A percentile compares a stretch with the other conserved stretches of the same genome.
Evolutionary conservation across 2,888 invertebrate genomes (phyloP).

Genomic region (Diogma glabrata): DNA sequence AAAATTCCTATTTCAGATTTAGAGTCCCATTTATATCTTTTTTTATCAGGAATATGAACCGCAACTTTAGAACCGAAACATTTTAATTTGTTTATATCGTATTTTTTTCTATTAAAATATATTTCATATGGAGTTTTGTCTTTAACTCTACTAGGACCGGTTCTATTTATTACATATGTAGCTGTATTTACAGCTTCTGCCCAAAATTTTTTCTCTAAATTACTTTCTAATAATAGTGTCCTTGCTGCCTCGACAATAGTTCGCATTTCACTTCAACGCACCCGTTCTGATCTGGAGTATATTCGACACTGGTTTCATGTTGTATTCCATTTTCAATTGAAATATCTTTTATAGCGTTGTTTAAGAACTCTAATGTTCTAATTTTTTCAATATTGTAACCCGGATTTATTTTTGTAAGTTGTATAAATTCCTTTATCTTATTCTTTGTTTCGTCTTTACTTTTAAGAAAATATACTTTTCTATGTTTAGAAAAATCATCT

Average conservation of each 20-base stretch:
- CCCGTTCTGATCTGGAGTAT: conserved; percentile 8
- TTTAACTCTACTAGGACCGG: background rate
- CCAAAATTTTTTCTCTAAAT: background rate
- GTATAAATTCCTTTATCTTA: background rate
- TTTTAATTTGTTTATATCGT: conserved; percentile 2
- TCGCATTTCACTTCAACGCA: conserved; percentile 7
- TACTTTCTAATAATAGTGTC: conserved; percentile 2
- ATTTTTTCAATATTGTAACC: too few species aligned
- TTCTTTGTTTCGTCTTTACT: background rate
- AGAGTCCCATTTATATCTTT: background rate
- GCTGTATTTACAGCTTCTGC: background rate
- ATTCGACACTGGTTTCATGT: conserved; percentile 5
- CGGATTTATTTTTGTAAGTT: too few species aligned
- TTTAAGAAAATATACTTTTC: background rate
- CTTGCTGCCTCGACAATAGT: conserved; percentile 10
- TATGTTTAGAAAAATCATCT: background rate
- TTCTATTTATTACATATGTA: background rate
- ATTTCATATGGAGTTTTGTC: conserved; percentile 4
- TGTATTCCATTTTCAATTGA: background rate
- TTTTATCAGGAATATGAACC: background rate
- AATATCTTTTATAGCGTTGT: background rate
- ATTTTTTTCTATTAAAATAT: background rate
- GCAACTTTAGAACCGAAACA: background rate
- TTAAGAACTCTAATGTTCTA: conserved; percentile 4
- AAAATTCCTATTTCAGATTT: conserved; percentile 3